These are phyloP conservation scores for Euplagia quadripunctaria DNA, from an alignment of 2,888 invertebrate species.

Conservation along the genomic window DNA sequence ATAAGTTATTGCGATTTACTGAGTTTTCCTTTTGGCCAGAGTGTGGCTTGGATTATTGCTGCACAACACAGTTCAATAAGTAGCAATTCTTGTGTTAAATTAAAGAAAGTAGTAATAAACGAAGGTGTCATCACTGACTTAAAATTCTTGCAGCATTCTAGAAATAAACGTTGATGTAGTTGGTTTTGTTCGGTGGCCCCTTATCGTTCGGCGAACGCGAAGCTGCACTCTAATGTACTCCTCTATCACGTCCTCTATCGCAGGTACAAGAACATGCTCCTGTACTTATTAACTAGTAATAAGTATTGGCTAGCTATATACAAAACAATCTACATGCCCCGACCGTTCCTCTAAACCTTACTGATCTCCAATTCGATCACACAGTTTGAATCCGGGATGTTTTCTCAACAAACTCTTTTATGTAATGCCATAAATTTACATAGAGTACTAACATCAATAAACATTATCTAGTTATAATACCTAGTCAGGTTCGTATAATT, in stretches of 20 bases:
- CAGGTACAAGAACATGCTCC: constrained; percentile 66
- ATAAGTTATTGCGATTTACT: background rate
- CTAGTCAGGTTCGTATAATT: constrained; percentile 33
- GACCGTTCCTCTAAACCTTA: constrained; percentile 68
- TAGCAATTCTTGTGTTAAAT: background rate
- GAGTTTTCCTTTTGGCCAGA: no score
- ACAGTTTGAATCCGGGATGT: constrained; percentile 26
- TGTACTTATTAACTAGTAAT: constrained; percentile 64
- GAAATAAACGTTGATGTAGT: no score
- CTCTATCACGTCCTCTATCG: constrained; percentile 61
- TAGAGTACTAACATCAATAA: constrained; percentile 52
- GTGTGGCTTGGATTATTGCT: background rate
- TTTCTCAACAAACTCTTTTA: constrained; percentile 30
- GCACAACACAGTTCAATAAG: background rate
- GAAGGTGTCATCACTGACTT: background rate
- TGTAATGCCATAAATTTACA: constrained; percentile 34
- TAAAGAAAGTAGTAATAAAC: background rate
- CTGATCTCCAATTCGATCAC: constrained; percentile 29
- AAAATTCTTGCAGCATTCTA: no score
- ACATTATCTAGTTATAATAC: constrained; percentile 44
- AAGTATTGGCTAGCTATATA: constrained; percentile 74
- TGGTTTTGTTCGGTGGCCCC: background rate
- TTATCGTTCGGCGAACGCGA: constrained; percentile 43
- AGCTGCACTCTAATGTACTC: constrained; percentile 51
- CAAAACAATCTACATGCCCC: constrained; percentile 72